These are phyloP conservation scores for Penaeus monodon DNA, from an alignment of 2,888 invertebrate genomes.

Conservation along the genomic window DNA sequence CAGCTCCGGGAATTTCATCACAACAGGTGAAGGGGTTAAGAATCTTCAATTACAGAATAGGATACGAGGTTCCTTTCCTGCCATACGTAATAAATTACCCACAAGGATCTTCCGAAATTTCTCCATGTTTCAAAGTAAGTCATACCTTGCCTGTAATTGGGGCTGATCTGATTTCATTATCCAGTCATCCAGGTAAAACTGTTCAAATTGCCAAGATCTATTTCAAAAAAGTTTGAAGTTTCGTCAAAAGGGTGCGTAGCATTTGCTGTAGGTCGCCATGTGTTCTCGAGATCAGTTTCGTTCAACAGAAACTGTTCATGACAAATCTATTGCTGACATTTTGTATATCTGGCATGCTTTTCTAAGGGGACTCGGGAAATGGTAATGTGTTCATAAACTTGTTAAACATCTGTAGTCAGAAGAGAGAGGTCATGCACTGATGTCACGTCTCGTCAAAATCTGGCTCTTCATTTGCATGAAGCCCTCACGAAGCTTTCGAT, in stretches of 20 bases:
- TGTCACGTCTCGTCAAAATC: not conserved
- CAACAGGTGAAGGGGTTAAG: slow-evolving; percentile 50
- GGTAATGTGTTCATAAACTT: slow-evolving; percentile 28
- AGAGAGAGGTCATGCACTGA: slow-evolving; percentile 38
- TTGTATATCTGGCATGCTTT: slow-evolving; percentile 33
- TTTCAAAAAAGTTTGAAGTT: slow-evolving; percentile 4
- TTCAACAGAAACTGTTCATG: slow-evolving; percentile 26
- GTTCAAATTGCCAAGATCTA: not conserved
- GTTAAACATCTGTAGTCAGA: slow-evolving; percentile 32
- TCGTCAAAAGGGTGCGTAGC: slow-evolving; percentile 2
- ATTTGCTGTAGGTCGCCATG: slow-evolving; percentile 31
- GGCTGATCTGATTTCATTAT: slow-evolving; percentile 32
- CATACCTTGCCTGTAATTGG: slow-evolving; percentile 3
- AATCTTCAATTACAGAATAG: slow-evolving; percentile 29
- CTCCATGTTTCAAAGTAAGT: slow-evolving; percentile 43
- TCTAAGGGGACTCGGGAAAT: slow-evolving; percentile 27
- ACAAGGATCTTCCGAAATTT: slow-evolving; percentile 37
- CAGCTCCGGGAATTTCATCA: slow-evolving; percentile 40
- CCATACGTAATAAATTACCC: slow-evolving; percentile 39
- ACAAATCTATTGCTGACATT: slow-evolving; percentile 44
- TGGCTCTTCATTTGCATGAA: slow-evolving; percentile 30
- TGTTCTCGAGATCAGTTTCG: not conserved
- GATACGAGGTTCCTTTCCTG: slow-evolving; percentile 22
- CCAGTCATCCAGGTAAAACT: slow-evolving; percentile 7
- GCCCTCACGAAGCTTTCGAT: slow-evolving; percentile 14